These are phyloP conservation scores for Colletes collaris DNA, from an alignment of 2,888 invertebrate genomes.

Conservation along the genomic window DNA sequence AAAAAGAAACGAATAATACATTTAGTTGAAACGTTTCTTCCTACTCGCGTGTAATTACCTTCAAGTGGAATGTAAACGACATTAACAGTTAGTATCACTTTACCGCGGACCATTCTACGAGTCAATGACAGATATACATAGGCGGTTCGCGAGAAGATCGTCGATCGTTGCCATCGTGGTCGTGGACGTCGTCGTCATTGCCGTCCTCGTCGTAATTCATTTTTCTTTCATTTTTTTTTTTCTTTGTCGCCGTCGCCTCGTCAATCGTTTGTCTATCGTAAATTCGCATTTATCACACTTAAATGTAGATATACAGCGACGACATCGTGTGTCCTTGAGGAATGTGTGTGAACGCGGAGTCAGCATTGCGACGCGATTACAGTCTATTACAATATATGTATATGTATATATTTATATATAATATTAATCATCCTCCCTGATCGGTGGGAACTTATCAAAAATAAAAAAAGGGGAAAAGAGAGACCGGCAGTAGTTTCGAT, in stretches of 20 bases:
- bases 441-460: conserved; percentile 59
- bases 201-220: conserved; percentile 47
- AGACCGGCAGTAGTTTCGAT: conserved; percentile 46
- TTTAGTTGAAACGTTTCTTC: too few relatives aligned
- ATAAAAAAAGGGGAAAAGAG: conserved; percentile 52
- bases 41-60: too few relatives aligned
- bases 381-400: conserved; percentile 47
- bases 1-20: too few relatives aligned
- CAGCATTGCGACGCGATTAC: conserved; percentile 50
- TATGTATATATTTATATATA: conserved; percentile 39
- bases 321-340: conserved; percentile 73
- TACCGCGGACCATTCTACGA: background rate
- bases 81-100: background rate
- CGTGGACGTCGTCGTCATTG: conserved; percentile 54
- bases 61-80: too few relatives aligned
- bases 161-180: conserved; percentile 54
- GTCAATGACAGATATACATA: conserved; percentile 9
- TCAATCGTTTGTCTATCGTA: conserved; percentile 47
- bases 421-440: conserved; percentile 54
- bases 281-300: conserved; percentile 69
- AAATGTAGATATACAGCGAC: conserved; percentile 66
- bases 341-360: conserved; percentile 72
- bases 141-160: conserved; percentile 25
- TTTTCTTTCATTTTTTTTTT: conserved; percentile 7
- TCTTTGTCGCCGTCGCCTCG: conserved; percentile 45